These are phyloP conservation scores for Thumatha senex DNA, from an alignment of 2,888 invertebrate genomes.

Conservation along the genomic window DNA sequence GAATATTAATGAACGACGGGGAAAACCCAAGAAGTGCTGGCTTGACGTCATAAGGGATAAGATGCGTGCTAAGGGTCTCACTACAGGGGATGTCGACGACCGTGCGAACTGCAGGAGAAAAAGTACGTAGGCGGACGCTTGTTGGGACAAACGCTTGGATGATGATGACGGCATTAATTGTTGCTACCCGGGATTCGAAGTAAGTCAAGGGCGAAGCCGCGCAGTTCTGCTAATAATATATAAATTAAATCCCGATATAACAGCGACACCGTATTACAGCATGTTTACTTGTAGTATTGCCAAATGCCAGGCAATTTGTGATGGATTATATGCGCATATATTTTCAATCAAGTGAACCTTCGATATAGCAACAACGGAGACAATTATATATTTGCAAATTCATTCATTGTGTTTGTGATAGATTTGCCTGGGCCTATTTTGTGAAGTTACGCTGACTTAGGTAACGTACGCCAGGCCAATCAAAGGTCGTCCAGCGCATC, in stretches of 20 bases:
- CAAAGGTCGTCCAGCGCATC: constrained; percentile 61
- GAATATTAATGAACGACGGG: too few relatives aligned
- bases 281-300: constrained; percentile 4
- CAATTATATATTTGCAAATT: constrained; percentile 31
- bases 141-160: too few relatives aligned
- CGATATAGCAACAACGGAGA: constrained; percentile 1
- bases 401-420: constrained; percentile 40
- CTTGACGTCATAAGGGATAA: too few relatives aligned
- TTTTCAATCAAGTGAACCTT: constrained; percentile 3
- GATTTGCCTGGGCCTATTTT: constrained; percentile 34
- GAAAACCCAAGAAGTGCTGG: too few relatives aligned
- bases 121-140: too few relatives aligned
- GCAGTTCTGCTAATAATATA: too few relatives aligned
- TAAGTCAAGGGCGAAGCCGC: too few relatives aligned
- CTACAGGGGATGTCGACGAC: too few relatives aligned
- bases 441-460: constrained; percentile 37
- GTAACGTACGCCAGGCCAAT: constrained; percentile 24
- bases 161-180: too few relatives aligned
- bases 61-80: too few relatives aligned
- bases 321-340: constrained; percentile 3
- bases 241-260: background rate
- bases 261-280: background rate
- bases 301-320: constrained; percentile 3
- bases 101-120: too few relatives aligned
- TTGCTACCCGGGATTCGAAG: too few relatives aligned